Conservation (phyloP, 2,888 invertebrate genomes). For the Julus scandinavius region DNA sequence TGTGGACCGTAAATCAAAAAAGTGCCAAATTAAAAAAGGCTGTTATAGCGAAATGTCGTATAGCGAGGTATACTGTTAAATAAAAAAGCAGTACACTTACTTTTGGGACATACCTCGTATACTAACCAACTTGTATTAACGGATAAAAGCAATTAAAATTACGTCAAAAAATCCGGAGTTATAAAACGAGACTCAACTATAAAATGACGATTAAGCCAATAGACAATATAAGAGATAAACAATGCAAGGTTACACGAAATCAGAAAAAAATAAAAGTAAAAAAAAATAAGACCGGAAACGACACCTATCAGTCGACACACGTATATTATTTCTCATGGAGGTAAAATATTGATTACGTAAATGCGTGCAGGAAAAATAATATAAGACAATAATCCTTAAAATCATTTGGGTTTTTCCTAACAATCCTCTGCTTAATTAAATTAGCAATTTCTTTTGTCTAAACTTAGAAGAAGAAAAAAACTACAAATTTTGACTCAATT, state of each 20-base stretch:
- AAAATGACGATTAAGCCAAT: constrained; percentile 8
- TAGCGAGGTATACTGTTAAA: too few species aligned
- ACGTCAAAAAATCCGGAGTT: constrained; percentile 19
- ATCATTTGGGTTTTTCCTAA: constrained; percentile 12
- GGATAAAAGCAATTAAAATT: constrained; percentile 36
- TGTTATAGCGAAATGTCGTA: too few species aligned
- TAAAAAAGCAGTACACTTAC: too few species aligned
- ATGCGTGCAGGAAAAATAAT: neutral
- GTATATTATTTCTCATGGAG: neutral
- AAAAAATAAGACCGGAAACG: constrained; percentile 36
- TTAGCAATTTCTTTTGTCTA: neutral
- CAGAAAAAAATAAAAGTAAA: too few species aligned
- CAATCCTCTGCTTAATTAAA: neutral
- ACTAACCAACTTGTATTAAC: constrained; percentile 12
- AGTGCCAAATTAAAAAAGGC: too few species aligned
- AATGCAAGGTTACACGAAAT: constrained; percentile 4
- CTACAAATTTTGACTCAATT: too few species aligned
- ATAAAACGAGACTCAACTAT: neutral
- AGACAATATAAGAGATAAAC: constrained; percentile 24
- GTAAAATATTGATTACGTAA: constrained; percentile 44
- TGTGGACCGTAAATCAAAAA: too few species aligned
- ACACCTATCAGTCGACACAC: constrained; percentile 22
- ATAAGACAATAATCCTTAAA: neutral
- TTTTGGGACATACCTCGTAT: too few species aligned
- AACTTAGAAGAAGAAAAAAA: neutral